Base-by-base conservation (phyloP, 1,140 invertebrate species). In the Campoletis sonorensis region DNA sequence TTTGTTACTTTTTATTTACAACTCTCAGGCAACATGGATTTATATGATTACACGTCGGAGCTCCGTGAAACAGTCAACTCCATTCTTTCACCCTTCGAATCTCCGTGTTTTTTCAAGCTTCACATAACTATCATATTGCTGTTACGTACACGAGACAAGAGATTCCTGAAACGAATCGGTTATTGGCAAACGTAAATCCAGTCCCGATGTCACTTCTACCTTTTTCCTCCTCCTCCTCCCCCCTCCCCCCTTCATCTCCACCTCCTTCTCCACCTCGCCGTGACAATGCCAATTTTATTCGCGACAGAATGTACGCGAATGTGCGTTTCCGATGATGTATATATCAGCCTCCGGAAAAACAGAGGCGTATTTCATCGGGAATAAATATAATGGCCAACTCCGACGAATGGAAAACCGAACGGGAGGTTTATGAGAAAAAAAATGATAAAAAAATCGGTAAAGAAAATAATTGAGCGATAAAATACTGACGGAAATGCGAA, bases 251-350 rank as follows among this genome's bases (percentile, higher is more conserved):
- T 13, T n/a, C 54, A 3, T 1, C 54, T 23, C 61, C 61, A 30
- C 61, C 54, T 45, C 58, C 40, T 23, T 67, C 33, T 58, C 67
- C 26, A 13, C 40, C 7, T 45, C 40, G 40, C 51, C 51, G 16
- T 54, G 51, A 54, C 49, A 54, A 72, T 68, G 58, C 61, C 71
- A 81, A 71, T 85, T 84, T 86, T 86, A 85, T 86, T 83, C 75
- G 61, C 82, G 81, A 80, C 83, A 64, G 58, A 37, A 45, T 26
- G 49, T 16, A 16, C 58, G 45, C 33, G 18, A 37, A 61, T 64
- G 61, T 45, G 76, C 21, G 15, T 70, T 70, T 67, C 13, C 61
- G 21, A 26, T 67, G 61, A 67, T 77, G 18, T 64, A 26, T 21
- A 45, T 21, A 61, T 21, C 23, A 27, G 51, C 8, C 71, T 49